Conservation (phyloP, 30 jellyfish, hydroid and myxozoan genomes). For the Nemopilema nomurai region DNA sequence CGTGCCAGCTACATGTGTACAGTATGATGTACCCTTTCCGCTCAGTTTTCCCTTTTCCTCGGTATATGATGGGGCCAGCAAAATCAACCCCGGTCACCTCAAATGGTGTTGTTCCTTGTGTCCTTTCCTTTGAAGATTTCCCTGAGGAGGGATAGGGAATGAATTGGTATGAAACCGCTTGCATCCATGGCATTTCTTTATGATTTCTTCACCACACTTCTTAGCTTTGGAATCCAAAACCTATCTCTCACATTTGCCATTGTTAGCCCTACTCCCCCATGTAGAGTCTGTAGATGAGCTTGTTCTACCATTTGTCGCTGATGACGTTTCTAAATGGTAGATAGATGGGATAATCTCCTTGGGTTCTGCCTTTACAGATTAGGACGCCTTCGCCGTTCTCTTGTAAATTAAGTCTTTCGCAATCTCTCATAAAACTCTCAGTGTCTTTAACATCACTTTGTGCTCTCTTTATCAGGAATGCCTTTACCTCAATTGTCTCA, state of each 20-base stretch:
- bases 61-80: too few relatives aligned
- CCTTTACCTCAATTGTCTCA: slow-evolving; percentile 28
- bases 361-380: slow-evolving; percentile 37
- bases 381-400: slow-evolving; percentile 16
- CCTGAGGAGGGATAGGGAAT: slow-evolving; percentile 21
- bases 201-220: slow-evolving; percentile 25
- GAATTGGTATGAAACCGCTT: slow-evolving; percentile 17
- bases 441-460: slow-evolving; percentile 35
- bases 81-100: not conserved
- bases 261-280: slow-evolving; percentile 54
- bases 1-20: not conserved
- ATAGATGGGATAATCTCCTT: slow-evolving; percentile 50
- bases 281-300: slow-evolving; percentile 32
- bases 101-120: not conserved
- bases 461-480: slow-evolving; percentile 23
- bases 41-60: too few relatives aligned
- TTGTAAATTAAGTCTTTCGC: slow-evolving; percentile 22
- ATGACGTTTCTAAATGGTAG: slow-evolving; percentile 12
- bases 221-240: slow-evolving; percentile 31
- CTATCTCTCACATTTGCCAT: slow-evolving; percentile 34
- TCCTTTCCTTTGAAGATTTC: too few relatives aligned
- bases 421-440: slow-evolving; percentile 18
- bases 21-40: not conserved
- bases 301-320: slow-evolving; percentile 28
- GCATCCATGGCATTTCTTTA: slow-evolving; percentile 21